Percentiles rank a stretch among this genome's conserved stretches.
These are phyloP conservation scores for Teleogryllus oceanicus DNA, from an alignment of 2,888 invertebrate species.

Conservation along the genomic window DNA sequence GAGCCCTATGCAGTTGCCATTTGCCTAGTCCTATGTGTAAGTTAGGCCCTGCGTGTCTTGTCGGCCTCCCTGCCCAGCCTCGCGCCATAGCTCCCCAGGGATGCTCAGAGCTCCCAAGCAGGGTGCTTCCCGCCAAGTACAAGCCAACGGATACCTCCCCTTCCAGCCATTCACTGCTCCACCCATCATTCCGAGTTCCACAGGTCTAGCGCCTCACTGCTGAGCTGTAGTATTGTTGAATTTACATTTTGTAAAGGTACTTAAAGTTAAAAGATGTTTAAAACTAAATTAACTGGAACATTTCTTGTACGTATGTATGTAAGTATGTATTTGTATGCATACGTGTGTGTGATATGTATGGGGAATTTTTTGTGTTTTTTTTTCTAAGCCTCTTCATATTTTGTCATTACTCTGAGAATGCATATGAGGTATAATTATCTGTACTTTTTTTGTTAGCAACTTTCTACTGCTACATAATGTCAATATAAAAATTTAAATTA, in stretches of 20 bases:
- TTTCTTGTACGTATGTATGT: neutral
- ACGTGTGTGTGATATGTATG: neutral
- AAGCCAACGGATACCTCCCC: slow-evolving; percentile 6
- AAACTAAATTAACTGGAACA: slow-evolving; percentile 18
- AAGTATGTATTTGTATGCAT: neutral
- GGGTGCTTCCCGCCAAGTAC: neutral
- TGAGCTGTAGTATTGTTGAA: slow-evolving; percentile 18
- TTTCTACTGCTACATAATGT: slow-evolving; percentile 18
- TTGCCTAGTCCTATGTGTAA: too few species aligned
- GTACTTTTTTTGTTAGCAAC: slow-evolving; percentile 11
- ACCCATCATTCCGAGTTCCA: neutral
- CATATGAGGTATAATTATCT: slow-evolving; percentile 6
- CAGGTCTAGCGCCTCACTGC: neutral
- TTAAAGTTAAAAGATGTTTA: neutral
- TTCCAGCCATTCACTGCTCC: slow-evolving; percentile 6
- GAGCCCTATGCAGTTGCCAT: too few species aligned
- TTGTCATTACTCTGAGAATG: neutral
- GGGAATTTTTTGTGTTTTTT: neutral
- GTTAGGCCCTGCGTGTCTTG: too few species aligned
- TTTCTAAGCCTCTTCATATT: slow-evolving; percentile 18
- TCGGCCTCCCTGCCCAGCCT: neutral
- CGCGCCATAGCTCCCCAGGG: neutral
- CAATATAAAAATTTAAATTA: slow-evolving; percentile 19
- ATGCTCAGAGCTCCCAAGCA: neutral
- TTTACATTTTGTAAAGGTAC: slow-evolving; percentile 18